Evolutionary conservation across 2,888 invertebrate genomes (phyloP).

Genomic region (Therioaphis trifolii): DNA sequence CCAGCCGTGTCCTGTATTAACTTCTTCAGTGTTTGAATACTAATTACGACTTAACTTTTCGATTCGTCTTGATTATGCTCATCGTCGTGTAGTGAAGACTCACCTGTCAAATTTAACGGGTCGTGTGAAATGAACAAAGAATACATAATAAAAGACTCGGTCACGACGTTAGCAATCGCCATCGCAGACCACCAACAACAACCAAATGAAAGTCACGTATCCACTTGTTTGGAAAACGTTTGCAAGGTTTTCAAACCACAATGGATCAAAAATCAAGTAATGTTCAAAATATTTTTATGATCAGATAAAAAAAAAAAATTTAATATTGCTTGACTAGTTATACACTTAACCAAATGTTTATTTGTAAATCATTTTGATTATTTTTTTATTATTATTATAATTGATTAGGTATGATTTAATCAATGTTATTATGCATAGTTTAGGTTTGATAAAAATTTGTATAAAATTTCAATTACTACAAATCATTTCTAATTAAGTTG

Average conservation of each 20-base stretch:
- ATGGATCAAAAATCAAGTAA: slow-evolving; percentile 53
- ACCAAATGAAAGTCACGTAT: slow-evolving; percentile 8
- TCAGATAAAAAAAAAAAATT: background rate
- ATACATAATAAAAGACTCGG: slow-evolving; percentile 21
- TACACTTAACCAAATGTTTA: background rate
- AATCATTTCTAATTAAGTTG: no score
- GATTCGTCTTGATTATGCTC: no score
- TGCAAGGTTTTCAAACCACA: slow-evolving; percentile 1
- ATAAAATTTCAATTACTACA: no score
- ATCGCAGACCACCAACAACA: slow-evolving; percentile 38
- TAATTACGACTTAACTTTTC: no score
- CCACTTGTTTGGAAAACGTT: slow-evolving; percentile 28
- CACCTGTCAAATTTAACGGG: no score
- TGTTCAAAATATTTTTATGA: background rate
- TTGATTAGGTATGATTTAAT: background rate
- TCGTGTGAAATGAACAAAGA: slow-evolving; percentile 30
- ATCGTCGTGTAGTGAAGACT: no score
- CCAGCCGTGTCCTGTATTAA: no score
- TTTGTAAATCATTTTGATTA: background rate
- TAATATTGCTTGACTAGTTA: background rate
- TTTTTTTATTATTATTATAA: background rate
- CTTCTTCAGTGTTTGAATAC: no score
- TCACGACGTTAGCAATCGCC: slow-evolving; percentile 31
- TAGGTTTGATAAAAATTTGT: no score
- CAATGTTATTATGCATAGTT: background rate